These are phyloP conservation scores for Sesamia inferens DNA, from an alignment of 2,888 invertebrate species.

Conservation along the genomic window DNA sequence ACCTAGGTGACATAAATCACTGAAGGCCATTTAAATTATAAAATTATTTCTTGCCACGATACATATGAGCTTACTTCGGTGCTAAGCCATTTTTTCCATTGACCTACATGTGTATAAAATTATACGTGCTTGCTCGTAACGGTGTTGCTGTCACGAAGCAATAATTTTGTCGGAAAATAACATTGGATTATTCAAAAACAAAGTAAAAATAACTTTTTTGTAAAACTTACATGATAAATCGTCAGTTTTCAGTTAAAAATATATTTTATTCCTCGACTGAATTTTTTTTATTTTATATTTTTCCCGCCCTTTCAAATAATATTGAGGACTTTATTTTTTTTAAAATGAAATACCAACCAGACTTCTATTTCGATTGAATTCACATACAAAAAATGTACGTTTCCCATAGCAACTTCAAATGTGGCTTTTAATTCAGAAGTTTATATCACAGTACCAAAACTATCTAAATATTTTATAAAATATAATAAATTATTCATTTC, in stretches of 20 bases:
- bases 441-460: not conserved
- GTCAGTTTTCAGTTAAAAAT: conserved; percentile 49
- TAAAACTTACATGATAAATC: conserved; percentile 67
- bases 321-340: conserved; percentile 61
- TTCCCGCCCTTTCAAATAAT: conserved; percentile 75
- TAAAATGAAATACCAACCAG: conserved; percentile 35
- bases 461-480: not conserved
- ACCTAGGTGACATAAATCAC: conserved; percentile 89
- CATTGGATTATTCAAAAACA: conserved; percentile 25
- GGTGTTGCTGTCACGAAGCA: conserved; percentile 83
- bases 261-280: conserved; percentile 35
- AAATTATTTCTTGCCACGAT: conserved; percentile 89
- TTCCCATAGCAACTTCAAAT: not conserved
- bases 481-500: not conserved
- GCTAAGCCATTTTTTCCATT: conserved; percentile 90
- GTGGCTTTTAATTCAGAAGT: not conserved
- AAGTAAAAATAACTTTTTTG: conserved; percentile 26
- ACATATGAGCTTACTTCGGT: conserved; percentile 85
- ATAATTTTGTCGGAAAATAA: conserved; percentile 56
- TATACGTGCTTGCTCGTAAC: conserved; percentile 83
- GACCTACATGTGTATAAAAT: conserved; percentile 89
- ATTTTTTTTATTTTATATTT: conserved; percentile 65
- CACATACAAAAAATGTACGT: not conserved
- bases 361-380: conserved; percentile 8
- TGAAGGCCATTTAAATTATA: conserved; percentile 90